A percentile compares a stretch with the other conserved stretches of the same genome.
Conservation (phyloP, 2,113 vertebrate species). For the Microcebus griseorufus region DNA sequence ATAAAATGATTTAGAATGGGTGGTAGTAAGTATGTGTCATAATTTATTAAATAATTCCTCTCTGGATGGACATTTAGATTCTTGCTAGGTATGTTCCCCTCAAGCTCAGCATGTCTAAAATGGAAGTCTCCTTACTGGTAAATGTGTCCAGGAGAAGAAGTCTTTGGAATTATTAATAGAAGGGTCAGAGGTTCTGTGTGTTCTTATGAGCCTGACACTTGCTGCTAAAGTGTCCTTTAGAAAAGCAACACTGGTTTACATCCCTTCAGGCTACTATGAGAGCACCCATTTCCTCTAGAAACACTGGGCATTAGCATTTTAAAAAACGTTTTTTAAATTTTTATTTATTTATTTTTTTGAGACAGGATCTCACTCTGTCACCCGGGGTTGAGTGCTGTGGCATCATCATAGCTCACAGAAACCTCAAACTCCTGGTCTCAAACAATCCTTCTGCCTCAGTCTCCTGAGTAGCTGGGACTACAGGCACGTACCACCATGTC, state of each 20-base stretch:
- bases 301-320: background rate
- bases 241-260: background rate
- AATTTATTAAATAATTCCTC: background rate
- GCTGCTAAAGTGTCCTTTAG: background rate
- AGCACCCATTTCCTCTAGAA: background rate
- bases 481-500: no score
- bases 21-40: background rate
- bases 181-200: background rate
- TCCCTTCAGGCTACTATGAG: background rate
- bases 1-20: background rate
- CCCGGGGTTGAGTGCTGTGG: no score
- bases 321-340: no score
- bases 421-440: no score
- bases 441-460: no score
- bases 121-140: background rate
- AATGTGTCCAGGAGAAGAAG: background rate
- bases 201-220: background rate
- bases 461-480: no score
- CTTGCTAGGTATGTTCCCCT: background rate
- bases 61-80: background rate
- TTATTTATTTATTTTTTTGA: no score
- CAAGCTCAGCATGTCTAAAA: background rate
- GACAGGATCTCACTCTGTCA: no score
- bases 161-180: background rate
- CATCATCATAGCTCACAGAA: no score